Conservation (phyloP, 1,140 invertebrate species). For the Augochlora pura region DNA sequence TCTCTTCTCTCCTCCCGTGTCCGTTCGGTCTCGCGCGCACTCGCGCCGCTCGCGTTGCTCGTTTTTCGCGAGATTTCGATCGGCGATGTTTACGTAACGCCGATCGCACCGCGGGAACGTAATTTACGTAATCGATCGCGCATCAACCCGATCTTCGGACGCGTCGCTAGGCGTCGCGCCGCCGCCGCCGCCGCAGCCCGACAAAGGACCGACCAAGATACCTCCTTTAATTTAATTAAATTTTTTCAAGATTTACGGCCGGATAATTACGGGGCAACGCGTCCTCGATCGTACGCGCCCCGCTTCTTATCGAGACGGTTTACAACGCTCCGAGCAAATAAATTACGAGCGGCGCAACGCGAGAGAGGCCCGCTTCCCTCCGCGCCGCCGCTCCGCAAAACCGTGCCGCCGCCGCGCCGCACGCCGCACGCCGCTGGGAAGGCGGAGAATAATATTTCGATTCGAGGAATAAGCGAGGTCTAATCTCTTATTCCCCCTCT, state of each 20-base stretch:
- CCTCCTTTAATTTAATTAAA: conserved; percentile 32
- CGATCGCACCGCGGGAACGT: conserved; percentile 16
- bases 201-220: not conserved
- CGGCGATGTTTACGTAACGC: conserved; percentile 20
- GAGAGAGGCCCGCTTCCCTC: no score
- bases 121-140: conserved; percentile 25
- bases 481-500: conserved; percentile 57
- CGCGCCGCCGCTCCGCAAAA: no score
- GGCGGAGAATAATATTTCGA: conserved; percentile 55
- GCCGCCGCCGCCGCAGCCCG: no score
- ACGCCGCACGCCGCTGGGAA: not conserved
- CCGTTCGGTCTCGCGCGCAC: no score
- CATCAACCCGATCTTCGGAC: conserved; percentile 5
- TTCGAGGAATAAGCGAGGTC: conserved; percentile 54
- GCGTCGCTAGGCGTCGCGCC: not conserved
- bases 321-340: conserved; percentile 20
- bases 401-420: not conserved
- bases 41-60: not conserved
- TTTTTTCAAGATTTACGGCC: conserved; percentile 29
- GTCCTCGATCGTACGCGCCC: not conserved
- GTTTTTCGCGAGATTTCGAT: conserved; percentile 3
- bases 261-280: conserved; percentile 38
- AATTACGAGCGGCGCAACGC: conserved; percentile 12
- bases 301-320: conserved; percentile 29
- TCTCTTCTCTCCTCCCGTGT: not conserved